Percentiles rank a stretch among this genome's conserved stretches.
Evolutionary conservation across 37 sponge, comb jelly and placozoan genomes (phyloP).

Genomic region (Hexactinellida sp.): DNA sequence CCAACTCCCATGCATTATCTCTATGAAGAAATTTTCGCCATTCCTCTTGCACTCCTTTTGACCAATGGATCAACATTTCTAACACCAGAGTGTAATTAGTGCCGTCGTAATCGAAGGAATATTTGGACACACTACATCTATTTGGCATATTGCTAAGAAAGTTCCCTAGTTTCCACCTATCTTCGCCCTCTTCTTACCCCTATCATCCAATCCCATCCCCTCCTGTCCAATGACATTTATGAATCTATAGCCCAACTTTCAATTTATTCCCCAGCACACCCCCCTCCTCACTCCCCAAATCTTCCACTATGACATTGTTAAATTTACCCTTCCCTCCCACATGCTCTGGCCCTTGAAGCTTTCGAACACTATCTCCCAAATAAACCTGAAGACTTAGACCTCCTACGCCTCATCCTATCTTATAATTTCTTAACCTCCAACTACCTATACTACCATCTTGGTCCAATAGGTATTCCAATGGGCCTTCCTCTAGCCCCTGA

Average conservation of each 20-base stretch:
- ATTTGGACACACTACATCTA: too few species aligned
- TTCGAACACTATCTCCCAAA: neutral
- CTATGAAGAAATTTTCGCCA: too few species aligned
- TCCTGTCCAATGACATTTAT: neutral
- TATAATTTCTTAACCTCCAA: neutral
- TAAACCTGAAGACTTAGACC: neutral
- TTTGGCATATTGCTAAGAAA: too few species aligned
- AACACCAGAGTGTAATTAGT: too few species aligned
- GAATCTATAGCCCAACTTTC: neutral
- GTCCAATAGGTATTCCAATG: neutral
- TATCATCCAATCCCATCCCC: neutral
- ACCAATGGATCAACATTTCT: too few species aligned
- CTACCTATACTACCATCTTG: neutral
- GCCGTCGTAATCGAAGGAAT: too few species aligned
- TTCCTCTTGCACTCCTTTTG: too few species aligned
- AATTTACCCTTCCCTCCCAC: neutral
- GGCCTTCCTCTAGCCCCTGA: neutral
- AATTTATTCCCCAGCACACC: neutral
- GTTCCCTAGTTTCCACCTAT: neutral
- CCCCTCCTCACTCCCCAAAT: too few species aligned
- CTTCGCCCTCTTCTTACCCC: neutral
- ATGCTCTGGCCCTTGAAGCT: neutral
- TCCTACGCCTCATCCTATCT: neutral
- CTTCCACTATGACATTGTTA: neutral
- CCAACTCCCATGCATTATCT: too few species aligned